Base-by-base conservation (phyloP, 2,113 vertebrate species). In the Corythaeola cristata region DNA sequence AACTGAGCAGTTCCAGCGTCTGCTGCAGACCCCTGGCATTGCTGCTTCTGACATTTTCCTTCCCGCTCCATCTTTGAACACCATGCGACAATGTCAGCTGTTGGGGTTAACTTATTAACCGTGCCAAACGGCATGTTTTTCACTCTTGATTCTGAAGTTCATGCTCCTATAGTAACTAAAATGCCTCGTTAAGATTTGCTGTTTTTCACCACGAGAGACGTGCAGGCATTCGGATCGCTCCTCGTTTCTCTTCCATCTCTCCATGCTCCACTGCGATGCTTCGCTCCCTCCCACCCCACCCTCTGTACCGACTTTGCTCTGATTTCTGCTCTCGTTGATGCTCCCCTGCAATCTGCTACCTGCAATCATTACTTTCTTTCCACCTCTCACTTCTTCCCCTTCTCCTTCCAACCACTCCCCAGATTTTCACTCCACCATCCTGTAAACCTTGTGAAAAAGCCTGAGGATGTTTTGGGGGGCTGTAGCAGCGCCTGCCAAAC, bases 161-260 rank as follows among this genome's bases (percentile, higher is more conserved):
- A 13, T 47, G 21, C 21, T 78, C 15, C 37, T 52, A 30, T 33
- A 56, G 27, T 71, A 74, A 67, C 35, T 24, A 24, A 74, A 72
- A 74, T 0, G 0, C 8, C 23, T 72, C 4, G 1, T 62, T 84
- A 55, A 81, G 28, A 52, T 50, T n/a, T 0, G 0, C 28, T 86
- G 52, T 24, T 88, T 27, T 47, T 86, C 41, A 39, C 45, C 45
- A 35, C 0, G 0, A 52, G 35, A 81, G 26, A 68, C 3, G 11
- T 0, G 0, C 37, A 52, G n/a, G 33, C 45, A 35, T 59, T 72
- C 58, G 52, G 52, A 32, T 11, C 0, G 0, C 37, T 89, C 32
- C 45, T 79, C 11, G 3, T 77, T 86, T 67, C 32, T 66, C 22
- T 22, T 77, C 32, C 21, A 10, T 47, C 10, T 81, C 55, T 62